Conservation (phyloP, 1,140 invertebrate genomes). For the Drosophila subobscura region DNA sequence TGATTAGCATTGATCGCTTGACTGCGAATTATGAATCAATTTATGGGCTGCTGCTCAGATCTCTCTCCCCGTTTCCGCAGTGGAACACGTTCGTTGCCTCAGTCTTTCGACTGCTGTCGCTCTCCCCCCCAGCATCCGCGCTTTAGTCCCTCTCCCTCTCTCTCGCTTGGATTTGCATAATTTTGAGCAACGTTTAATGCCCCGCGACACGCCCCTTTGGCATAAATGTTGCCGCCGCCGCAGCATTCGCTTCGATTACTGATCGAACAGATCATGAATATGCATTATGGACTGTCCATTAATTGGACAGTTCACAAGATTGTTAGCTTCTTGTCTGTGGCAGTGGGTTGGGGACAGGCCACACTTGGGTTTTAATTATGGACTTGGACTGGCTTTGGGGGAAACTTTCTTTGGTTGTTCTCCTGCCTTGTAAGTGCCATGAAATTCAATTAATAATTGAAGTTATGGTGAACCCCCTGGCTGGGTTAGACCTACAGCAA, state of each 20-base stretch:
- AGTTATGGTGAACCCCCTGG: conserved; percentile 19
- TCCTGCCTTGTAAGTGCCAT: conserved; percentile 47
- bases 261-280: conserved; percentile 63
- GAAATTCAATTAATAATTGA: conserved; percentile 62
- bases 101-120: conserved; percentile 60
- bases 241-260: conserved; percentile 41
- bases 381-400: neutral
- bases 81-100: conserved; percentile 67
- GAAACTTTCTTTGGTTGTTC: conserved; percentile 26
- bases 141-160: conserved; percentile 52
- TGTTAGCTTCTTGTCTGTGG: conserved; percentile 70
- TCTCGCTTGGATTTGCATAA: conserved; percentile 62
- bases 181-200: conserved; percentile 58
- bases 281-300: conserved; percentile 61
- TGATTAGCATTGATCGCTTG: conserved; percentile 70
- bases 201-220: conserved; percentile 55
- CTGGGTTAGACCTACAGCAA: conserved; percentile 31
- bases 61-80: conserved; percentile 19
- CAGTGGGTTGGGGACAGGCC: conserved; percentile 27
- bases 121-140: conserved; percentile 15
- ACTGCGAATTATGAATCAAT: conserved; percentile 76
- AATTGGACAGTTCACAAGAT: conserved; percentile 75
- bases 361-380: conserved; percentile 14
- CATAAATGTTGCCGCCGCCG: conserved; percentile 23
- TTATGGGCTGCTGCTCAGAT: conserved; percentile 37